Percentiles rank a stretch among this genome's conserved stretches.
Conservation (phyloP, 2,113 vertebrate genomes). For the Hippocampus barbouri region DNA sequence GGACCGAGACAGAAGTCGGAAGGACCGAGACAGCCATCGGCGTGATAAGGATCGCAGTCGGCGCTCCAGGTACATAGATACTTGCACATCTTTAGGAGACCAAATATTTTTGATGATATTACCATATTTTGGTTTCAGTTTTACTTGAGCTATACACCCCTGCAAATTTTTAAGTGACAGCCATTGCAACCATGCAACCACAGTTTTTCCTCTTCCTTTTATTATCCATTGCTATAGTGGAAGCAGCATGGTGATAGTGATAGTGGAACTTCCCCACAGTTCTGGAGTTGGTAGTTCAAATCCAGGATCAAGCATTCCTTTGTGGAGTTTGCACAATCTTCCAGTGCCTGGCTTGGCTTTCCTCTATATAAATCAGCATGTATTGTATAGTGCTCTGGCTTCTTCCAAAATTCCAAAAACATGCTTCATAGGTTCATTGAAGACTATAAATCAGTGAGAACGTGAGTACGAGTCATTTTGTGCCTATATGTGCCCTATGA, state of each 20-base stretch:
- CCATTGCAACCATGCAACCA: no score
- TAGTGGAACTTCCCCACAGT: no score
- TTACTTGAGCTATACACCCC: not conserved
- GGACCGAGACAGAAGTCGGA: slow-evolving; percentile 78
- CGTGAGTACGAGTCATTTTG: not conserved
- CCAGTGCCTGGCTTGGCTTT: not conserved
- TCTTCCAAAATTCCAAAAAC: no score
- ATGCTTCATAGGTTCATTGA: not conserved
- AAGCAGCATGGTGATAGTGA: no score
- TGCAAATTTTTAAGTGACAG: not conserved
- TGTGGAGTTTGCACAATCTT: not conserved
- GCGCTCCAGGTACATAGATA: slow-evolving; percentile 76
- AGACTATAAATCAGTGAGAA: not conserved
- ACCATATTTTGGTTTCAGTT: not conserved
- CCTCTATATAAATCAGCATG: no score
- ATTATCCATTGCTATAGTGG: no score
- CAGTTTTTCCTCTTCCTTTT: no score
- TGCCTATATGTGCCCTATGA: no score
- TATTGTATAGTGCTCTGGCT: no score
- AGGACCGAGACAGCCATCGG: slow-evolving; percentile 84
- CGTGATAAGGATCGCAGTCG: slow-evolving; percentile 83
- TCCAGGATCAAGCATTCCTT: no score
- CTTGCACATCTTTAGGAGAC: not conserved
- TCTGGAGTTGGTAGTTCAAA: no score
- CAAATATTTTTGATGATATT: not conserved